Evolutionary conservation across 2,113 vertebrate species (phyloP).

Genomic region (Tragelaphus buxtoni): DNA sequence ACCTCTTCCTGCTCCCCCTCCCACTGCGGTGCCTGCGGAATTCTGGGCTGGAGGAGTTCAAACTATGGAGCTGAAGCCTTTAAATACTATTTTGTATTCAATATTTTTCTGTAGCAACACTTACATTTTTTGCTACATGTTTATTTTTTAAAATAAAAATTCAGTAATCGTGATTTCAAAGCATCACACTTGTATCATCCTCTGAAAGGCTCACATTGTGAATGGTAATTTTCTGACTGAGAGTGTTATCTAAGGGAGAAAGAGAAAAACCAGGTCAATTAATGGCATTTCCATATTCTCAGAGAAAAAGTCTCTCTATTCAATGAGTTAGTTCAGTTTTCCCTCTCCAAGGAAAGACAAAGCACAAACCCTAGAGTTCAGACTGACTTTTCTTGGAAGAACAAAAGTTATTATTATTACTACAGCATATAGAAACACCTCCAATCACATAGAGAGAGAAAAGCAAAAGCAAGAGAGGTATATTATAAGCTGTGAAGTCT

Average conservation of each 20-base stretch:
- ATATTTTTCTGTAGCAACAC: neutral
- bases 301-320: neutral
- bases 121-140: neutral
- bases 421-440: neutral
- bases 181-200: too few relatives aligned
- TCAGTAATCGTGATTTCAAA: neutral
- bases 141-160: neutral
- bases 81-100: neutral
- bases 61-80: neutral
- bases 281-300: neutral
- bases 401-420: neutral
- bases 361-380: neutral
- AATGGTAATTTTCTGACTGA: neutral
- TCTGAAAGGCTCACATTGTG: neutral
- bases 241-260: neutral
- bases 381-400: neutral
- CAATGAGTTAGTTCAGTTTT: neutral
- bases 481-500: neutral
- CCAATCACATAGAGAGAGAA: neutral
- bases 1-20: neutral
- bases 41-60: neutral
- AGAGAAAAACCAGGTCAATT: neutral
- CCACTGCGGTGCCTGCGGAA: accelerated
- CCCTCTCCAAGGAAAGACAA: neutral
- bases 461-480: neutral